These are phyloP conservation scores for Smittia sp. DNA, from an alignment of 2,888 invertebrate species.

Conservation along the genomic window DNA sequence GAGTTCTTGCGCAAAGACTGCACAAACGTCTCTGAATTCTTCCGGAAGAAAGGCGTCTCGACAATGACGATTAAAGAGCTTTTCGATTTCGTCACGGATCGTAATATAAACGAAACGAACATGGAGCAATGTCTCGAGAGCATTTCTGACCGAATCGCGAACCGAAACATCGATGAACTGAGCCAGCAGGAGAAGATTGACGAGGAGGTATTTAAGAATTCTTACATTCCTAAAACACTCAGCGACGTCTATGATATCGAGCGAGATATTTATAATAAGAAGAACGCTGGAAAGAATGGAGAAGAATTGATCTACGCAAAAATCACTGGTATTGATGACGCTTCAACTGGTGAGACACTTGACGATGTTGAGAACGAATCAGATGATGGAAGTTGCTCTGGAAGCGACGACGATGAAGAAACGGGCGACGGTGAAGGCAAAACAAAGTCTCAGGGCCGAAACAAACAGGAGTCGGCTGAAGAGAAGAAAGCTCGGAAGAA, in stretches of 20 bases:
- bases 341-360: slow-evolving; percentile 55
- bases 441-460: slow-evolving; percentile 62
- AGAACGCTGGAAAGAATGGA: slow-evolving; percentile 61
- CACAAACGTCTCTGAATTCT: slow-evolving; percentile 87
- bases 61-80: slow-evolving; percentile 87
- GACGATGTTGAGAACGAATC: slow-evolving; percentile 48
- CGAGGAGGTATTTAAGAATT: slow-evolving; percentile 89
- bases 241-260: slow-evolving; percentile 86
- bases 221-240: slow-evolving; percentile 89
- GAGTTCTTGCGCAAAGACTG: slow-evolving; percentile 95
- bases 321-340: slow-evolving; percentile 76
- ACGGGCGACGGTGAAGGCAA: slow-evolving; percentile 55
- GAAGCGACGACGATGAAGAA: slow-evolving; percentile 44
- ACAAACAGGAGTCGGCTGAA: slow-evolving; percentile 76
- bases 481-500: slow-evolving; percentile 83
- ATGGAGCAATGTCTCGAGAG: slow-evolving; percentile 76
- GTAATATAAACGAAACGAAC: slow-evolving; percentile 75
- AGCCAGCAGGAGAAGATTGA: slow-evolving; percentile 76
- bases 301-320: slow-evolving; percentile 80
- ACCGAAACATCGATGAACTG: slow-evolving; percentile 62
- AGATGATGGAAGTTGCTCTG: slow-evolving; percentile 45
- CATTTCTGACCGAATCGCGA: slow-evolving; percentile 66
- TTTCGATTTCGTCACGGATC: slow-evolving; percentile 95
- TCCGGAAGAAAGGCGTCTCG: slow-evolving; percentile 83
- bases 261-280: slow-evolving; percentile 77